phyloP scores from a whole-genome alignment of 2,113 vertebrate species.

The Chamaea fasciata region DNA sequence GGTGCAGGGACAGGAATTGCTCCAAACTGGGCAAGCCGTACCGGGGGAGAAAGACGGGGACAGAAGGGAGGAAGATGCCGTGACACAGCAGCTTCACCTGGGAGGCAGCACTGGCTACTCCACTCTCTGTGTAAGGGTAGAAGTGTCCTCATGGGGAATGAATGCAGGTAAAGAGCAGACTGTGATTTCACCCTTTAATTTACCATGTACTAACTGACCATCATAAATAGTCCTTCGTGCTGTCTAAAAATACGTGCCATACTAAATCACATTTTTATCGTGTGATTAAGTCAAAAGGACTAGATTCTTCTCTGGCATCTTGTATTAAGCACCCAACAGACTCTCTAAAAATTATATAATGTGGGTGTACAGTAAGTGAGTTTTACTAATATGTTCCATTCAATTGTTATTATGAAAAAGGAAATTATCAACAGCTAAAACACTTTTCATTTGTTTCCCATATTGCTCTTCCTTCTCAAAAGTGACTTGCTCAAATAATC shows the following conservation, averaged over 20 bases:
- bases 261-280: background rate
- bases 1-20: background rate
- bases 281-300: background rate
- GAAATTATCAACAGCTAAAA: background rate
- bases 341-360: background rate
- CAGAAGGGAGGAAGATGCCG: background rate
- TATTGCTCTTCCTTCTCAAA: conserved; percentile 14
- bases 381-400: conserved; percentile 49
- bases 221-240: background rate
- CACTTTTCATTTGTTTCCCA: conserved; percentile 16
- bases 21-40: fast-evolving
- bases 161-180: background rate
- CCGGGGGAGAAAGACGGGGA: fast-evolving
- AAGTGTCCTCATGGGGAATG: background rate
- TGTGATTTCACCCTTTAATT: background rate
- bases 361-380: background rate
- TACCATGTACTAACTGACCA: background rate
- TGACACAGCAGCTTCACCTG: background rate
- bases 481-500: background rate
- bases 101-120: background rate
- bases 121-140: background rate
- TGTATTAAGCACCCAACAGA: background rate
- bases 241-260: background rate
- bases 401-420: background rate
- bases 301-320: background rate